These are phyloP conservation scores for Galerucella pusilla DNA, from an alignment of 2,888 invertebrate species.

Conservation along the genomic window DNA sequence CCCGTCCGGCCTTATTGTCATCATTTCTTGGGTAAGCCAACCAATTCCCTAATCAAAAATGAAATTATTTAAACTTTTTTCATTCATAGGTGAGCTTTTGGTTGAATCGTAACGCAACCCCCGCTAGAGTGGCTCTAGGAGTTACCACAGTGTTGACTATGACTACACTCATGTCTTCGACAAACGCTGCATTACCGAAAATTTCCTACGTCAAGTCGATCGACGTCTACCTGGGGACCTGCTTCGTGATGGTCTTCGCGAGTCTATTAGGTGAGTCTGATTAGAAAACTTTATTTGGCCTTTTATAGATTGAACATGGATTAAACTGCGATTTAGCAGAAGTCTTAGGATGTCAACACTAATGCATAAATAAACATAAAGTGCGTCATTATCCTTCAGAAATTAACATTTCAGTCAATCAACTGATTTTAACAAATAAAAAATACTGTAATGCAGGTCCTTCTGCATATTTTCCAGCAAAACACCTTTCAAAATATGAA, in stretches of 20 bases:
- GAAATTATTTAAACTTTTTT: neutral
- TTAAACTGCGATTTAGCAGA: neutral
- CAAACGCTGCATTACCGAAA: constrained; percentile 96
- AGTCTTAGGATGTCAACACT: no score
- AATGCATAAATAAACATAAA: no score
- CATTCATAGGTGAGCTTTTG: constrained; percentile 76
- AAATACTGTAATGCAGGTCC: no score
- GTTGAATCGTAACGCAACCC: constrained; percentile 95
- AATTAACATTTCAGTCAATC: no score
- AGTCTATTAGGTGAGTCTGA: constrained; percentile 86
- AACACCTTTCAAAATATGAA: no score
- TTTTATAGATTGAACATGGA: no score
- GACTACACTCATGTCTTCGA: constrained; percentile 97
- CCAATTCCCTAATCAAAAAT: neutral
- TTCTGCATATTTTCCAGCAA: no score
- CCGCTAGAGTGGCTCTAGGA: constrained; percentile 92
- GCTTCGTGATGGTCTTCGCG: constrained; percentile 99
- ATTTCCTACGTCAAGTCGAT: constrained; percentile 98
- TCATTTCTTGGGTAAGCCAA: constrained; percentile 89
- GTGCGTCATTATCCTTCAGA: no score
- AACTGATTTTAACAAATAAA: no score
- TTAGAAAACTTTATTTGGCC: constrained; percentile 21
- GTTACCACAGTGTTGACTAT: constrained; percentile 97
- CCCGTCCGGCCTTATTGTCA: constrained; percentile 96
- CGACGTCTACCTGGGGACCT: constrained; percentile 96